These are phyloP conservation scores for Bombylius discolor DNA, from an alignment of 2,888 invertebrate genomes.

Conservation along the genomic window DNA sequence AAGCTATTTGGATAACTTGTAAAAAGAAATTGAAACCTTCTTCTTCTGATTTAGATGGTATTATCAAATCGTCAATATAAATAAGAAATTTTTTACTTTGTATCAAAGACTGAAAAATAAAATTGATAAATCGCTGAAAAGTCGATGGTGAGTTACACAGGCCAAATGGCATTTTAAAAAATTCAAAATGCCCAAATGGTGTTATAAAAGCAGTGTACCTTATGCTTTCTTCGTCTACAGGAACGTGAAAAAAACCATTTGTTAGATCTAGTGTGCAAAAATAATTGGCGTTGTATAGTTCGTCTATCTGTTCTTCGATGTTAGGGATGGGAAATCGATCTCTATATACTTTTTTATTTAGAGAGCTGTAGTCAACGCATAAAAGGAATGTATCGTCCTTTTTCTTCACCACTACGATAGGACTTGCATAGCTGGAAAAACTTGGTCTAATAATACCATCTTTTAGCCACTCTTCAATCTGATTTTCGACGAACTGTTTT, in stretches of 20 bases:
- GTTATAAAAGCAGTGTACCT: slow-evolving; percentile 17
- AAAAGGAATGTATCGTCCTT: neutral
- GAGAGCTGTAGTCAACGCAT: slow-evolving; percentile 26
- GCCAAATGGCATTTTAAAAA: slow-evolving; percentile 19
- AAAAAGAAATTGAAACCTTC: no score
- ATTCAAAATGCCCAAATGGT: slow-evolving; percentile 20
- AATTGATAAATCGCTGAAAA: neutral
- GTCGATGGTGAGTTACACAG: slow-evolving; percentile 14
- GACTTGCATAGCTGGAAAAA: slow-evolving; percentile 19
- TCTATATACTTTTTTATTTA: slow-evolving; percentile 19
- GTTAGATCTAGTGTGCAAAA: no score
- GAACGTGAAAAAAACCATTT: no score
- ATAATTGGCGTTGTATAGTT: no score
- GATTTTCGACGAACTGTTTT: slow-evolving; percentile 16
- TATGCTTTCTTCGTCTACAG: neutral
- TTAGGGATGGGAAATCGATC: slow-evolving; percentile 24
- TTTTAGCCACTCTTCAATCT: slow-evolving; percentile 20
- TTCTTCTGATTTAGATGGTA: no score
- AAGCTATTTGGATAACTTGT: no score
- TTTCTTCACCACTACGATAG: slow-evolving; percentile 14
- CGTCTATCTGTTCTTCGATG: slow-evolving; percentile 24
- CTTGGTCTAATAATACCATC: slow-evolving; percentile 20
- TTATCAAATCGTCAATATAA: no score
- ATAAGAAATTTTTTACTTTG: neutral
- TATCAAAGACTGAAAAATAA: neutral